Evolutionary conservation across 2,113 vertebrate species (phyloP), one percentile per base, ranked within the genome.

Genomic region (Paracanthobrama guichenoti): DNA sequence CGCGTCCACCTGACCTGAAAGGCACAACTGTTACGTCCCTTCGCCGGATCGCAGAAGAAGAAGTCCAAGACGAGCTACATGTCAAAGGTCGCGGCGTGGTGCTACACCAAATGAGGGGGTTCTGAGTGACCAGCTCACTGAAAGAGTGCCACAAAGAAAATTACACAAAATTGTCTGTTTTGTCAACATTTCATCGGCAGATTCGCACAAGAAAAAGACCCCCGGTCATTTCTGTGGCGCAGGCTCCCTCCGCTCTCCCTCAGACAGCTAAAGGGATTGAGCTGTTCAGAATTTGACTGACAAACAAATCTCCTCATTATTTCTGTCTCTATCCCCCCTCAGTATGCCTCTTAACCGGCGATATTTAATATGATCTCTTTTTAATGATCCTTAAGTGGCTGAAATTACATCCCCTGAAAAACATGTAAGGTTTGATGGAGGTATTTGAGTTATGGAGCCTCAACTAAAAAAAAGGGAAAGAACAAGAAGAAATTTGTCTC

Each of bases 161-260:
- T 97, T 95, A 96, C 94, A 95, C 94, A 97, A 97, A 97, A 97
- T 97, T 95, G 95, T 91, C 95, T 96, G 95, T 97, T 96, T 96
- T 96, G 96, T 96, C 95, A 96, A 97, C 96, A 95, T 97, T 96
- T 96, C 96, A 96, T 96, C 93, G 91, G 93, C 92, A 95, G 95
- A 95, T 95, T 96, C 95, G 94, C 92, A 92, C 92, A 90, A 94
- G 79, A 71, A 94, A 91, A 89, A 86, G 91, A 93, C 91, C 95
- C 93, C 7, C 53, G 53, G 53, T 22, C 53, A 55, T 55, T 22
- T 55, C 18, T 8, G 18, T 8, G 53, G 53, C 7, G 85, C 76
- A 81, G 85, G 76, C 86, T 39, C 39, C 88, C 89, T 39, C 53
- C 74, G 12, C 53, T 55, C 89, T 89, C 91, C 89, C 91, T 92